Conservation (phyloP, 2,888 invertebrate genomes). For the Protophormia terraenovae region DNA sequence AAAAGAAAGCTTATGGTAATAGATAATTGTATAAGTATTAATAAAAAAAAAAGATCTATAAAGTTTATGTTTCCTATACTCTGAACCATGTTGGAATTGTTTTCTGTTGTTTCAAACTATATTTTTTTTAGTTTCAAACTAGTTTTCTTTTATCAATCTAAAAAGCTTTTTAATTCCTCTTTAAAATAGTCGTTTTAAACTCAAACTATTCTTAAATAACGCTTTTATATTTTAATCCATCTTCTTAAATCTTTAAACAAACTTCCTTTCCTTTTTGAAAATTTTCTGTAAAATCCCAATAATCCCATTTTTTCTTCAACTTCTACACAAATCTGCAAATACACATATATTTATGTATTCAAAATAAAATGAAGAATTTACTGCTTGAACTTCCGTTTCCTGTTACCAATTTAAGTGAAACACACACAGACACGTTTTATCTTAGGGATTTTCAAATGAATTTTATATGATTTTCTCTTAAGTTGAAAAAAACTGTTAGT, state of each 20-base stretch:
- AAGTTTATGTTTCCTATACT: too few relatives aligned
- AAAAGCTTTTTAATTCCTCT: background rate
- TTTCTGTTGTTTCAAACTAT: background rate
- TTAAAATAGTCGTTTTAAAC: background rate
- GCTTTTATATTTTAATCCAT: background rate
- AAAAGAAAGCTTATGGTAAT: background rate
- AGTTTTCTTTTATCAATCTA: too few relatives aligned
- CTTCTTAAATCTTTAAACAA: background rate
- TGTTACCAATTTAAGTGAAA: background rate
- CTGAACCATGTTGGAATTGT: too few relatives aligned
- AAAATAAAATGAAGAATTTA: conserved; percentile 29
- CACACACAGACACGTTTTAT: conserved; percentile 48
- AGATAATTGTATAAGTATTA: too few relatives aligned
- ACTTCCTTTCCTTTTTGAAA: background rate
- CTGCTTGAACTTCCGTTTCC: conserved; percentile 5
- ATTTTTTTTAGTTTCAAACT: background rate
- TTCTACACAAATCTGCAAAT: too few relatives aligned
- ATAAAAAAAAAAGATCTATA: too few relatives aligned
- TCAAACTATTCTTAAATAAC: background rate
- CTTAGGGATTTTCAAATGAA: conserved; percentile 58
- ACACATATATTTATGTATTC: background rate
- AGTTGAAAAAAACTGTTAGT: conserved; percentile 39
- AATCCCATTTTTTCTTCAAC: conserved; percentile 7
- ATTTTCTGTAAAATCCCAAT: background rate
- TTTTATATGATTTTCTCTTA: conserved; percentile 53